A percentile compares a stretch with the other conserved stretches of the same genome.
phyloP scores from a whole-genome alignment of 2,888 invertebrate genomes.

The Helleia helle region DNA sequence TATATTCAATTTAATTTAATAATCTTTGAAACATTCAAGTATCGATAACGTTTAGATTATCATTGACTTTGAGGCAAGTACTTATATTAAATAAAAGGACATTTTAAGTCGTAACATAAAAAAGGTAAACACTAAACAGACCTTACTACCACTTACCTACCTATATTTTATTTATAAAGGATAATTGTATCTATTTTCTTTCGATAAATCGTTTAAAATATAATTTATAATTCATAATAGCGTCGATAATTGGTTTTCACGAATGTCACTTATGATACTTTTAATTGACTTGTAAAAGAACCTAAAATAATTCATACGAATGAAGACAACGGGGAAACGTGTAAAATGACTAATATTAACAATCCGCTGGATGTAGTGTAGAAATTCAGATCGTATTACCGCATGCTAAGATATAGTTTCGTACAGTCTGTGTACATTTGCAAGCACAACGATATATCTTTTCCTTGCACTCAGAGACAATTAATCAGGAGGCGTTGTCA shows the following conservation, averaged over 20 bases:
- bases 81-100: too few species aligned
- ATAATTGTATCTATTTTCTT: too few species aligned
- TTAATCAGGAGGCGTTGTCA: constrained; percentile 68
- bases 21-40: too few species aligned
- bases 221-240: not conserved
- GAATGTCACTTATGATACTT: constrained; percentile 18
- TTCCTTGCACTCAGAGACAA: constrained; percentile 56
- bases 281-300: constrained; percentile 22
- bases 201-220: too few species aligned
- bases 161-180: too few species aligned
- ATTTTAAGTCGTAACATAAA: too few species aligned
- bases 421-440: constrained; percentile 17
- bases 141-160: too few species aligned
- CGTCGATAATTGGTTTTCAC: constrained; percentile 8
- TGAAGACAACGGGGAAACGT: constrained; percentile 47
- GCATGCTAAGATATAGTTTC: constrained; percentile 15
- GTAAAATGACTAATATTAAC: constrained; percentile 59
- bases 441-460: constrained; percentile 52
- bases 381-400: constrained; percentile 17
- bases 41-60: too few species aligned
- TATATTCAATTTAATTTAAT: not conserved
- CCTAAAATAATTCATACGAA: constrained; percentile 30
- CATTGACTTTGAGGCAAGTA: too few species aligned
- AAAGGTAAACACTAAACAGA: too few species aligned
- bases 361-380: constrained; percentile 25